Evolutionary conservation across 35 echinoderm and acorn worm genomes (phyloP).

Genomic region (Amphiura filiformis): DNA sequence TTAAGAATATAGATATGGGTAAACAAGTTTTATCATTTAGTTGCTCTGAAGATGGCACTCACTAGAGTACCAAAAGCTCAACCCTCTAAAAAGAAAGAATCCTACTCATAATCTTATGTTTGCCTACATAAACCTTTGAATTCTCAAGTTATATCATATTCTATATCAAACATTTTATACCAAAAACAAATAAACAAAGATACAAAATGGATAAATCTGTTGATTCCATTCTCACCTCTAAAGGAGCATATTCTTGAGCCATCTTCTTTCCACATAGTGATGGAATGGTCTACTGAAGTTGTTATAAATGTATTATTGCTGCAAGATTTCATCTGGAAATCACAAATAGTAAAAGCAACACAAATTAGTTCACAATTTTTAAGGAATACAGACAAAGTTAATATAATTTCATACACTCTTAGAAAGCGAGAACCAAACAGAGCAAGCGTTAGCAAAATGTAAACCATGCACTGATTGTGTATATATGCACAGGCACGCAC

Average conservation of each 20-base stretch:
- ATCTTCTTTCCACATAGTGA: slow-evolving; percentile 90
- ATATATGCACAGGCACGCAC: too few relatives aligned
- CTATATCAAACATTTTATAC: not conserved
- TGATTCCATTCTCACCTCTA: slow-evolving; percentile 89
- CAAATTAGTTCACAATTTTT: not conserved
- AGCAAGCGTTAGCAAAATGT: too few relatives aligned
- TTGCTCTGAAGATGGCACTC: too few relatives aligned
- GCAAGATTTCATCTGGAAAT: slow-evolving; percentile 75
- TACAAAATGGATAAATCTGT: too few relatives aligned
- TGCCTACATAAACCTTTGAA: not conserved
- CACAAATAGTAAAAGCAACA: slow-evolving; percentile 37
- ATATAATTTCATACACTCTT: too few relatives aligned
- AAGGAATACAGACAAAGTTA: not conserved
- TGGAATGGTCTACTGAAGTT: slow-evolving; percentile 82
- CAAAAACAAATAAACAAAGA: not conserved
- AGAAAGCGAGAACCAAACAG: too few relatives aligned
- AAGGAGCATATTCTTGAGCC: slow-evolving; percentile 55
- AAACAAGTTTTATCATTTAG: too few relatives aligned
- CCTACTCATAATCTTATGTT: not conserved
- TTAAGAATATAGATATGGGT: too few relatives aligned
- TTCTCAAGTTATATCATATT: not conserved
- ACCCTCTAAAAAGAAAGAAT: too few relatives aligned
- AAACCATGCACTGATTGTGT: too few relatives aligned
- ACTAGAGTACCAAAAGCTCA: too few relatives aligned
- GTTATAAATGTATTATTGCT: slow-evolving; percentile 77